These are phyloP conservation scores for Ricordea florida DNA, from an alignment of 92 coral and sea anemone species.

Conservation along the genomic window DNA sequence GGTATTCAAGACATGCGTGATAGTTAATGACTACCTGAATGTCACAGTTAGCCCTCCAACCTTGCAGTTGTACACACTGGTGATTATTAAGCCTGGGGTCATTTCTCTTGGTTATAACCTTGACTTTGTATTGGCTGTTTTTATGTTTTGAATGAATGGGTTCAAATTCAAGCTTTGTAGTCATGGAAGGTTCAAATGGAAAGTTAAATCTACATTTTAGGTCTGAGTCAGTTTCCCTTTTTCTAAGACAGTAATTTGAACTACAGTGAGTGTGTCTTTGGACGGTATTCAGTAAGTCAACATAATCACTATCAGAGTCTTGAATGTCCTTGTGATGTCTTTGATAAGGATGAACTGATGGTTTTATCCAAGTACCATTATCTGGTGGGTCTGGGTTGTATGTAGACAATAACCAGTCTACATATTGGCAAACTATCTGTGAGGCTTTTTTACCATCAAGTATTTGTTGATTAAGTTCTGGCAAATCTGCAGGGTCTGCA, in stretches of 20 bases:
- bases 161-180: constrained; percentile 56
- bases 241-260: constrained; percentile 60
- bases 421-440: constrained; percentile 61
- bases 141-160: constrained; percentile 50
- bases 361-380: constrained; percentile 58
- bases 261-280: constrained; percentile 72
- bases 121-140: constrained; percentile 44
- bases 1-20: constrained; percentile 43
- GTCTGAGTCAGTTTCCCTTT: constrained; percentile 41
- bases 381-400: constrained; percentile 74
- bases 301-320: constrained; percentile 33
- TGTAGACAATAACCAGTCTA: constrained; percentile 64
- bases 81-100: constrained; percentile 44
- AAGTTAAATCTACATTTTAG: constrained; percentile 63
- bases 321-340: constrained; percentile 24
- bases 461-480: constrained; percentile 39
- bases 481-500: constrained; percentile 15
- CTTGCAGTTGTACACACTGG: constrained; percentile 48
- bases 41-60: constrained; percentile 59
- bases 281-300: constrained; percentile 51
- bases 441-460: constrained; percentile 60
- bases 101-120: constrained; percentile 48
- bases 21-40: constrained; percentile 45
- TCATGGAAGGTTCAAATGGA: constrained; percentile 44
- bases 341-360: constrained; percentile 61